Base-by-base conservation (phyloP, 2,113 vertebrate species). In the Sinocyclocheilus maitianheensis region DNA sequence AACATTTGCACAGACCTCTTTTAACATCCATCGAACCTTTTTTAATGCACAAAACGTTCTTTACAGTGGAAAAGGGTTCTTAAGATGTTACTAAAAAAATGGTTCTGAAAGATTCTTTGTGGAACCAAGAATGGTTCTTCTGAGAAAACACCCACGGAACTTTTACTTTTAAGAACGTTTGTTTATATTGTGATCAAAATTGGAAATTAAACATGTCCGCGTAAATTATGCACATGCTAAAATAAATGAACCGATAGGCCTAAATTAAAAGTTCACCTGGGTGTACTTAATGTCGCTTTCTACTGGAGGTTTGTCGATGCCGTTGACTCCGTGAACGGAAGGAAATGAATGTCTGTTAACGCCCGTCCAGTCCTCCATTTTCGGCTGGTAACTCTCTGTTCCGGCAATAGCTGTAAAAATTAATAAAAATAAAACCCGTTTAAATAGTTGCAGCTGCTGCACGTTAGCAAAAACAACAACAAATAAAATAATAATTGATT, bases 351-450 rank as follows among this genome's bases (percentile, higher is more conserved):
- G 63, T 40, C 96, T 93, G 89, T 94, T 97, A 77, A 95, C 91
- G 11, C 93, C 72, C 11, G 95, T 91, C 97, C 97, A 97, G 67
- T 97, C 97, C 91, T 97, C 97, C 94, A 97, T 92, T 92, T 97
- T 98, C 0, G 94, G 92, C 72, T 95, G 90, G 75, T 96, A 97
- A 1, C 95, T 94, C 34, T 98, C 96, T 3, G 94, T 72, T 84
- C 95, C 96, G 0, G 95, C 85, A 90, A 97, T 91, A 62, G 95
- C 95, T 90, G 93, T 13, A 24, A 37, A 85, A 34, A 79, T 16
- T 24, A 18, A 67, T 65, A 2, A 5, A 69, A 76, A 62, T 30
- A 24, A 60, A 48, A 22, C 14, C 7, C 0, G 26, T 20, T 48
- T 20, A 30, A 78, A 34, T 11, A 11, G 0, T n/a, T 16, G 4